phyloP scores from a whole-genome alignment of 2,113 vertebrate genomes.

The Rhabdornis inornatus region DNA sequence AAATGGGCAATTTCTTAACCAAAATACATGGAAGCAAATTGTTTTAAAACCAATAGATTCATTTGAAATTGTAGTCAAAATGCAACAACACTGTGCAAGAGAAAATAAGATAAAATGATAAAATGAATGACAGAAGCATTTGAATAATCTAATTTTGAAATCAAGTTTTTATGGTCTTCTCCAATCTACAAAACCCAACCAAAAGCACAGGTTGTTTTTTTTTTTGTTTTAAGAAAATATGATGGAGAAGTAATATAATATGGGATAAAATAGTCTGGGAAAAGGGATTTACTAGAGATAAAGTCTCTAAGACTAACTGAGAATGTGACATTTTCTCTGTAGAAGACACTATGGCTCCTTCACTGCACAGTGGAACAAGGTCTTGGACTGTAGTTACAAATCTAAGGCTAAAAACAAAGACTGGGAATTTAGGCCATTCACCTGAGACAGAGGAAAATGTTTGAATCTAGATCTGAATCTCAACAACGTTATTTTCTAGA shows the following conservation, averaged over 20 bases:
- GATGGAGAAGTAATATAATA: neutral
- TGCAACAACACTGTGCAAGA: neutral
- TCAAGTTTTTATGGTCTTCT: neutral
- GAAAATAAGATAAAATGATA: neutral
- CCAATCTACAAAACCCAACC: neutral
- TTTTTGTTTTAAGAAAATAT: neutral
- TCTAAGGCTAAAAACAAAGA: neutral
- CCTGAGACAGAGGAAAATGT: neutral
- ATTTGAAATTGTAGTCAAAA: neutral
- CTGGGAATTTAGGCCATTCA: neutral
- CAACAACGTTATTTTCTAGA: neutral
- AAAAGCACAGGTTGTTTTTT: neutral
- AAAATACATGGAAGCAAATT: neutral
- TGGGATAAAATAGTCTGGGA: neutral
- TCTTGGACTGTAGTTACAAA: neutral
- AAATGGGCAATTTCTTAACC: neutral
- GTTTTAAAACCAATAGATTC: neutral
- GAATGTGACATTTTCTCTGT: neutral
- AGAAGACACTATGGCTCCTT: neutral
- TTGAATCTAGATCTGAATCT: neutral
- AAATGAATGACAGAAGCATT: neutral
- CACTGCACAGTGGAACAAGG: neutral
- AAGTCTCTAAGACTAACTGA: neutral
- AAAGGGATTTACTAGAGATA: neutral
- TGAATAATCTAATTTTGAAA: neutral